phyloP scores from a whole-genome alignment of 2,113 vertebrate genomes.

The Potamarius usumacintae region DNA sequence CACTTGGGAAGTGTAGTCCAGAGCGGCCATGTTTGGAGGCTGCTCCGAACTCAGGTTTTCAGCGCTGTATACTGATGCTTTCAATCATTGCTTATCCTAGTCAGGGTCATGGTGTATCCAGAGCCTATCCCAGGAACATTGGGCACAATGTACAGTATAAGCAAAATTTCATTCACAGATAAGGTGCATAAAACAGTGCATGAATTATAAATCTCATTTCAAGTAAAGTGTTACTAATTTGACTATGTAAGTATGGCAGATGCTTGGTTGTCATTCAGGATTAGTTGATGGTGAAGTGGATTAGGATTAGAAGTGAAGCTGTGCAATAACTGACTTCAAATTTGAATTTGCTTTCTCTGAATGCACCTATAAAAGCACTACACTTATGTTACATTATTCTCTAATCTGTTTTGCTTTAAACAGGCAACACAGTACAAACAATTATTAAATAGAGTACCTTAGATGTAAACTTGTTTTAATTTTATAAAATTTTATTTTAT shows the following conservation, averaged over 20 bases:
- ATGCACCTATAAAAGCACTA: background rate
- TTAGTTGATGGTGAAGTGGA: conserved; percentile 7
- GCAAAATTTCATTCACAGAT: too few relatives aligned
- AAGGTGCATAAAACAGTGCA: background rate
- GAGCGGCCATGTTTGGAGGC: too few relatives aligned
- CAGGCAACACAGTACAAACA: background rate
- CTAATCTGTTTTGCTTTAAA: background rate
- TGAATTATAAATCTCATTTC: background rate
- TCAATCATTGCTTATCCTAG: background rate
- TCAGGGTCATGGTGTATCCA: background rate
- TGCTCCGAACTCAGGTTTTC: too few relatives aligned
- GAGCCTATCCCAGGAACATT: background rate
- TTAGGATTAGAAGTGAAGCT: conserved; percentile 29
- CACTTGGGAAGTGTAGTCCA: too few relatives aligned
- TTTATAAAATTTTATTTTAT: too few relatives aligned
- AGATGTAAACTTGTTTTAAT: background rate
- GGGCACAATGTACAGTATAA: background rate
- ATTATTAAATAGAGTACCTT: background rate
- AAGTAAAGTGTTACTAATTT: conserved; percentile 23
- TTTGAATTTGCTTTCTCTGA: background rate
- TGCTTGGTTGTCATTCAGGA: background rate
- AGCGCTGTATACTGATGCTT: background rate
- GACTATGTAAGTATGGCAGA: background rate
- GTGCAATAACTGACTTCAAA: background rate
- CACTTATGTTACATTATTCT: background rate